A percentile compares a stretch with the other conserved stretches of the same genome.
phyloP scores from a whole-genome alignment of 2,797 vertebrate genomes.

The Aplochiton taeniatus region DNA sequence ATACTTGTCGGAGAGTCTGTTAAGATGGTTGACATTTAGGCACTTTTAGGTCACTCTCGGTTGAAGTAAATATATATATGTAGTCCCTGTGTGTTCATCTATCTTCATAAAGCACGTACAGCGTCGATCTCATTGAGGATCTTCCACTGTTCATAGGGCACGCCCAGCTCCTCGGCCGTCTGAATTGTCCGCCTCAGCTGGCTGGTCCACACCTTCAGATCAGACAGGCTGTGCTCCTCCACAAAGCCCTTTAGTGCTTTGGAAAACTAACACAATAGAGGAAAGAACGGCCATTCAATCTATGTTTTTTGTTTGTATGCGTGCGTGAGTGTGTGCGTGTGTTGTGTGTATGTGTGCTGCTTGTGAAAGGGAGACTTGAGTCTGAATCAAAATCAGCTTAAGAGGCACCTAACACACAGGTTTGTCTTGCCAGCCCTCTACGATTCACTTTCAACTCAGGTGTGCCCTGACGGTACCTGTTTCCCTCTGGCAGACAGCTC shows the following conservation, averaged over 20 bases:
- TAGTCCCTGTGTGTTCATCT: accelerated
- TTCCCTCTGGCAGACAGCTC: slow-evolving; percentile 86
- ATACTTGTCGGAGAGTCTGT: too few relatives aligned
- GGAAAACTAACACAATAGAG: slow-evolving; percentile 75
- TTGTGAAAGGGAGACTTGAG: too few relatives aligned
- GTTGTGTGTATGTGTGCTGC: too few relatives aligned
- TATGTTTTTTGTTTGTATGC: too few relatives aligned
- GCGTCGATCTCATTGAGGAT: slow-evolving; percentile 97
- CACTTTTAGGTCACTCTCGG: too few relatives aligned
- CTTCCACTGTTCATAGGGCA: slow-evolving; percentile 97
- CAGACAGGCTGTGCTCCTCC: slow-evolving; percentile 81
- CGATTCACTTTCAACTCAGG: too few relatives aligned
- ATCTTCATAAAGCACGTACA: slow-evolving; percentile 70
- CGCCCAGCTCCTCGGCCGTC: slow-evolving; percentile 88
- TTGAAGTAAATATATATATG: background rate
- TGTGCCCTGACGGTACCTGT: slow-evolving; percentile 72
- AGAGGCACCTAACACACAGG: too few relatives aligned
- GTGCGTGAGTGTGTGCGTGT: too few relatives aligned
- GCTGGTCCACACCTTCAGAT: slow-evolving; percentile 97
- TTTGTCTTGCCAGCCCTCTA: too few relatives aligned
- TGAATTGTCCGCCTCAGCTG: slow-evolving; percentile 94
- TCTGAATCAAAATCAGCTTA: too few relatives aligned
- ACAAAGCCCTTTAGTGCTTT: slow-evolving; percentile 83
- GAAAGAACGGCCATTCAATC: background rate
- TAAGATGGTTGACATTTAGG: too few relatives aligned